Evolutionary conservation across 2,113 vertebrate species (phyloP), one percentile per base, ranked within the genome.

Genomic region (Rhea pennata): DNA sequence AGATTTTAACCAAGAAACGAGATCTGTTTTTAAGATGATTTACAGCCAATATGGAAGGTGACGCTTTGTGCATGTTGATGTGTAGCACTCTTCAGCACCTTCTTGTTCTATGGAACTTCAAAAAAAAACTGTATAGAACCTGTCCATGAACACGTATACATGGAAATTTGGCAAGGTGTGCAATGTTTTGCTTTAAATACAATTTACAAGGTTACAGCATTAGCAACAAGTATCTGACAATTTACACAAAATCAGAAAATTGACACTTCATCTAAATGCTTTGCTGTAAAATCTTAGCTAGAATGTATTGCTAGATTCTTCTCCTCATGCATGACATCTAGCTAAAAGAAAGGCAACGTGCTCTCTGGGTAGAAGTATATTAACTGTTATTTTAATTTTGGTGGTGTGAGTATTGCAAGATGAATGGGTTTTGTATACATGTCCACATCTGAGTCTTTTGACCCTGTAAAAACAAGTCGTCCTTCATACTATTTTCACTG

Each of bases 21-120:
- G 39, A 12, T 64, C 36, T 61, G 46, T 48, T 89, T 62, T 67
- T 40, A 53, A 73, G 54, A 61, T 21, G 54, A 61, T 23, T 26
- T 33, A 6, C 51, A 26, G 31, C 39, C 1, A 5, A 1, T 16
- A 1, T 27, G 3, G 2, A 9, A 20, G n/a, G 46, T 51, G 77
- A 53, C 82, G 78, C 31, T 90, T 27, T 73, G 44, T 48, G 70
- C 40, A 15, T 1, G 0, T 0, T 42, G 54, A 12, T 58, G 74
- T 44, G 39, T 62, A 36, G 26, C 7, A 1, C 31, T 78, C 19
- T 46, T 27, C 46, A 62, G 36, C 36, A 62, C 46, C 31, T 15
- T 50, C 39, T 39, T 88, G 33, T 73, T 71, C 12, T 61, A 1
- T 69, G 73, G 61, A 12, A 10, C 88, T 90, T 39, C 46, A 15